phyloP scores from a whole-genome alignment of 2,113 vertebrate genomes.

The Struthidea cinerea region DNA sequence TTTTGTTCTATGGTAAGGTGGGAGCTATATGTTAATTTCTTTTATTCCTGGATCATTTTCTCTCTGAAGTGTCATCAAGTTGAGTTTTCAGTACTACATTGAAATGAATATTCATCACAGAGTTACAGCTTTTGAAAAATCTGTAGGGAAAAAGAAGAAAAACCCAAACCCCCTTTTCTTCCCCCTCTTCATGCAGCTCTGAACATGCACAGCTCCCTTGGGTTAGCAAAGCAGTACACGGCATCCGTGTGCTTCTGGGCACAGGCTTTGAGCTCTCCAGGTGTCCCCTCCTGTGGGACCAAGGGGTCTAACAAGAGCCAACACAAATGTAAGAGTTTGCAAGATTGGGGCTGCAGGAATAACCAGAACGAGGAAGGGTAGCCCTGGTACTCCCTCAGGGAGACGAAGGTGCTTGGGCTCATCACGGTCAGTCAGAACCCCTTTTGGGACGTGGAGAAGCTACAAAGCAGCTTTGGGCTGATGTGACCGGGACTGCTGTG shows the following conservation, averaged over 20 bases:
- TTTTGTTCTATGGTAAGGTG: conserved; percentile 48
- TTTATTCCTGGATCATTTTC: conserved; percentile 56
- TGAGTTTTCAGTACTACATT: conserved; percentile 34
- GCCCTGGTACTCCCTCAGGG: background rate
- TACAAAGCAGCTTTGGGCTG: background rate
- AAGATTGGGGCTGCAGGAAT: background rate
- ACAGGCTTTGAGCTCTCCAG: fast-evolving
- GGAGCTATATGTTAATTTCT: conserved; percentile 62
- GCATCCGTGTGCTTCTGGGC: background rate
- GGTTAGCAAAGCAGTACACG: background rate
- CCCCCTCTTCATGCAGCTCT: background rate
- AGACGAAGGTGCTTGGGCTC: fast-evolving
- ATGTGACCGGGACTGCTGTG: background rate
- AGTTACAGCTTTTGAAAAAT: conserved; percentile 16
- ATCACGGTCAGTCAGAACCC: fast-evolving
- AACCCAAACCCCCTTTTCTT: background rate
- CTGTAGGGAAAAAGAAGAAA: background rate
- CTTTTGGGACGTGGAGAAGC: fast-evolving
- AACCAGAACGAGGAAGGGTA: background rate
- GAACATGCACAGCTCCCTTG: background rate
- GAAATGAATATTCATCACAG: conserved; percentile 48
- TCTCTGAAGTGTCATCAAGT: conserved; percentile 6
- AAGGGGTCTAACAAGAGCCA: fast-evolving
- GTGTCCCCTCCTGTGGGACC: background rate
- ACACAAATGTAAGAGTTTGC: background rate